Evolutionary conservation across 2,113 vertebrate species (phyloP).

Genomic region (Elephas maximus): DNA sequence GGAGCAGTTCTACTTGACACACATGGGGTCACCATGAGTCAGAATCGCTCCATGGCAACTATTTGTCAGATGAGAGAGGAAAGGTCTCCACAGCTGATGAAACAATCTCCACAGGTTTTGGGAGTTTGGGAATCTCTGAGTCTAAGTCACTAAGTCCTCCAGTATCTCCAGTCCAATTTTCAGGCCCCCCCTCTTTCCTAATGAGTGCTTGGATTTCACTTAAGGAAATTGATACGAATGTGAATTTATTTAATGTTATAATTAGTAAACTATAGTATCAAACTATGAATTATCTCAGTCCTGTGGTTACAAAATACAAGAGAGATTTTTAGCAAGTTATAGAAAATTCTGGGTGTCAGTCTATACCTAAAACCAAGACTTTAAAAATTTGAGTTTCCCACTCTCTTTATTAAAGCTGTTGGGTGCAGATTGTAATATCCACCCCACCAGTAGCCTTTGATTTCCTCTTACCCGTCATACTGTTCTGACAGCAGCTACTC

Average conservation of each 20-base stretch:
- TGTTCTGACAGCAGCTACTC: not conserved
- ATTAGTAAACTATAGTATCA: not conserved
- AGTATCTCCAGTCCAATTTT: not conserved
- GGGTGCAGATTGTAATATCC: not conserved
- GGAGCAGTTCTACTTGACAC: too few species aligned
- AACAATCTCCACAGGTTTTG: not conserved
- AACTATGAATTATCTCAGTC: not conserved
- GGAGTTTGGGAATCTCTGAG: not conserved
- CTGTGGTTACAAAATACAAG: not conserved
- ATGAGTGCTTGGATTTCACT: not conserved
- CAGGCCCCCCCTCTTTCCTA: not conserved
- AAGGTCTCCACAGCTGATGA: not conserved
- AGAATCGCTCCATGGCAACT: too few species aligned
- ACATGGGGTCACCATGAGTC: too few species aligned
- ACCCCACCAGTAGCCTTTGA: not conserved
- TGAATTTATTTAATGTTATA: not conserved
- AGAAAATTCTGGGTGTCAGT: not conserved
- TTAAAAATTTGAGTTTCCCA: not conserved
- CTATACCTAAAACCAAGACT: not conserved
- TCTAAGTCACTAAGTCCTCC: not conserved
- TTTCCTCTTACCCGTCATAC: not conserved
- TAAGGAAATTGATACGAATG: not conserved
- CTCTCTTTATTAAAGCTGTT: not conserved
- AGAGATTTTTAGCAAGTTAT: not conserved
- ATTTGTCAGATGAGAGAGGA: not conserved